phyloP scores from a whole-genome alignment of 2,888 invertebrate species.

The Suillia variegata region DNA sequence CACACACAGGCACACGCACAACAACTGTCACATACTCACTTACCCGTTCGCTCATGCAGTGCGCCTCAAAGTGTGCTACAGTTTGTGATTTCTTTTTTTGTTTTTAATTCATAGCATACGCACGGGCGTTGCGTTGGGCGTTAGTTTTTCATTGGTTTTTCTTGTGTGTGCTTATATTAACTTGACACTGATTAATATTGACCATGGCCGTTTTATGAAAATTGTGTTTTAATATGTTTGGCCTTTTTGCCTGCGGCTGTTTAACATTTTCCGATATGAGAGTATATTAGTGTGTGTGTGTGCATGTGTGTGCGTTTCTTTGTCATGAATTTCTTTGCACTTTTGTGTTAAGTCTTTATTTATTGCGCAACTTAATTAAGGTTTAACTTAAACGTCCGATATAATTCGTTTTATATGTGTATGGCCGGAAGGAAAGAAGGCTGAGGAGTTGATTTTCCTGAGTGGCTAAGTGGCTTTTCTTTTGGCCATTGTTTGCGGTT shows the following conservation, averaged over 20 bases:
- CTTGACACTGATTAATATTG: slow-evolving; percentile 50
- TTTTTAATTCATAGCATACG: no score
- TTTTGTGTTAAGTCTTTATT: slow-evolving; percentile 31
- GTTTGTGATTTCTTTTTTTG: no score
- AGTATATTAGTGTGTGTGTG: neutral
- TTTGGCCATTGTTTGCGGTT: no score
- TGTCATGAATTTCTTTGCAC: slow-evolving; percentile 30
- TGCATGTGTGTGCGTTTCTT: slow-evolving; percentile 23
- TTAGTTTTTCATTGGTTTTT: no score
- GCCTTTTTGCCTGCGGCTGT: neutral
- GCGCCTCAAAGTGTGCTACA: no score
- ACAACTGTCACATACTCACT: no score
- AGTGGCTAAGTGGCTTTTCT: neutral
- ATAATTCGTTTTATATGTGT: no score
- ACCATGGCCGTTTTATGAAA: slow-evolving; percentile 47
- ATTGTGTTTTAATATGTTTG: slow-evolving; percentile 43
- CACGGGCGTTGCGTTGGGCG: no score
- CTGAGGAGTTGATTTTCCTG: no score
- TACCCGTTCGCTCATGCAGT: no score
- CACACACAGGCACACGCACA: no score
- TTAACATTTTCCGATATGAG: neutral
- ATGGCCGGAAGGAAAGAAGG: neutral
- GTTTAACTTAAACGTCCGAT: slow-evolving; percentile 3
- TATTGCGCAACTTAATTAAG: slow-evolving; percentile 26
- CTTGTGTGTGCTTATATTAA: slow-evolving; percentile 35